Evolutionary conservation across 2,888 invertebrate genomes (phyloP).

Genomic region (Yponomeuta sedellus): DNA sequence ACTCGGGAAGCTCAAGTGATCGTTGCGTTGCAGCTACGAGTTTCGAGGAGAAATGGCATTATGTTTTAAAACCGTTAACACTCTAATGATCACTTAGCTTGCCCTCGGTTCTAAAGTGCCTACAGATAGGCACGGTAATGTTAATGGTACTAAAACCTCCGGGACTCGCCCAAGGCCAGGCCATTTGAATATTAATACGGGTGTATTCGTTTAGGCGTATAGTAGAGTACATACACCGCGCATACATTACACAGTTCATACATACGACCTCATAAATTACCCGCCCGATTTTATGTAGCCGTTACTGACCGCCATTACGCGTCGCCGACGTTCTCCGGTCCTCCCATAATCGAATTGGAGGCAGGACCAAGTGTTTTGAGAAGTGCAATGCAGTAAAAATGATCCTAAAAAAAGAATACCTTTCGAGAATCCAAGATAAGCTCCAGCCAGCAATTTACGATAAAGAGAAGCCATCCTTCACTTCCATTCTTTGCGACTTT

Average conservation of each 20-base stretch:
- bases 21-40: background rate
- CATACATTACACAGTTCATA: constrained; percentile 45
- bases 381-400: background rate
- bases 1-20: background rate
- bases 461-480: constrained; percentile 57
- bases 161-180: constrained; percentile 49
- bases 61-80: background rate
- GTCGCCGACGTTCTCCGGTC: background rate
- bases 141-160: constrained; percentile 53
- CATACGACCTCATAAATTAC: constrained; percentile 46
- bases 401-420: background rate
- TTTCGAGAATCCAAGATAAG: constrained; percentile 18
- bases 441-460: constrained; percentile 50
- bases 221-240: constrained; percentile 35
- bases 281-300: constrained; percentile 17
- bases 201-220: constrained; percentile 44
- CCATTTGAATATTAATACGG: constrained; percentile 67
- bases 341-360: background rate
- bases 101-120: constrained; percentile 27
- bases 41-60: background rate
- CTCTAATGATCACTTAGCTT: background rate
- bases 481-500: constrained; percentile 55
- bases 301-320: constrained; percentile 2
- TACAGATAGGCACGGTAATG: constrained; percentile 32
- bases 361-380: background rate